phyloP scores from a whole-genome alignment of 2,113 vertebrate genomes.

The Tichodroma muraria region DNA sequence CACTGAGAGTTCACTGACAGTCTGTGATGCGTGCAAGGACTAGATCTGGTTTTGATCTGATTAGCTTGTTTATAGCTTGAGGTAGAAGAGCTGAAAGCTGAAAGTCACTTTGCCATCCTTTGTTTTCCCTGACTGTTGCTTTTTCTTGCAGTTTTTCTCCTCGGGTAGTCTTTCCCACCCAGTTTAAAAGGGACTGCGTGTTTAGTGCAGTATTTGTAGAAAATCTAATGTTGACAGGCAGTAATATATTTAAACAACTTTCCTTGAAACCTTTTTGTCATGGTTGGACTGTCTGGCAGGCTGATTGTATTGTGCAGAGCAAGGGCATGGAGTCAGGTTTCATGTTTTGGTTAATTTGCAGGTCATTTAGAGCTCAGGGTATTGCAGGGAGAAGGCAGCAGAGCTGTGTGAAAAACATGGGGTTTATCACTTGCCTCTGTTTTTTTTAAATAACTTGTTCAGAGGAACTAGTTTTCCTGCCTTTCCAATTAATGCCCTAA shows the following conservation, averaged over 20 bases:
- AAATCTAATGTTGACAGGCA: background rate
- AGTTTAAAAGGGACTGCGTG: background rate
- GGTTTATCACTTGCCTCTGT: background rate
- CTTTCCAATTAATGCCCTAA: background rate
- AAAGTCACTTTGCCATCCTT: background rate
- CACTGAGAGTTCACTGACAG: background rate
- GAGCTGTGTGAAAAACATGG: background rate
- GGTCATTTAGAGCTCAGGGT: background rate
- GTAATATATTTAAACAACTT: background rate
- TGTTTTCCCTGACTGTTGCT: background rate
- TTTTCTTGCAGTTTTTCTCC: background rate
- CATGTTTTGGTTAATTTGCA: conserved; percentile 31
- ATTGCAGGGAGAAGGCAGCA: background rate
- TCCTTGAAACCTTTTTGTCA: conserved; percentile 7
- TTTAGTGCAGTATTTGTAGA: background rate
- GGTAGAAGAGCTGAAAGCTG: background rate
- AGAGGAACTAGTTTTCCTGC: background rate
- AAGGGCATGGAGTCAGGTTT: background rate
- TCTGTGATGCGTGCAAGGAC: background rate
- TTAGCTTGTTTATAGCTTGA: background rate
- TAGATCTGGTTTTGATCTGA: conserved; percentile 22
- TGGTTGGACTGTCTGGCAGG: background rate
- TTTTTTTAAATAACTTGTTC: background rate
- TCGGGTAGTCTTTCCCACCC: background rate
- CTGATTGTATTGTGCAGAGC: background rate